Base-by-base conservation (phyloP, 2,113 vertebrate genomes). In the Brevimyrus niger region DNA sequence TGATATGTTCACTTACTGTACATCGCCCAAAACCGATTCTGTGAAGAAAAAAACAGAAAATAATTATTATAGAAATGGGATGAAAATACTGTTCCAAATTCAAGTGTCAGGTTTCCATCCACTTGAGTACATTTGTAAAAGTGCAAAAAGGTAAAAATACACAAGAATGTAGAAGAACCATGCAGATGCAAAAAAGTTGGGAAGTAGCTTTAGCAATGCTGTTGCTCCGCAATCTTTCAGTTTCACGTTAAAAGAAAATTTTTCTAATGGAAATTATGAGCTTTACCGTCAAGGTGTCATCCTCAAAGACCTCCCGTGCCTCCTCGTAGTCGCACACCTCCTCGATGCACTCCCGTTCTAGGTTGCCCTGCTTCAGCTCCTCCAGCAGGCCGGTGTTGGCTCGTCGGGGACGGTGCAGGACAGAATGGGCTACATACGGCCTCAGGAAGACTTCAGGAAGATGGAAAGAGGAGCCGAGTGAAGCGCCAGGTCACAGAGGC, bases 291-390 rank as follows among this genome's bases (percentile, higher is more conserved):
- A 0, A 1, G 2, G 0, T 10, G 0, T 94, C 91, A 35, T 94
- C 88, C 92, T 98, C 97, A 17, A 98, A 98, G 10, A 96, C 95
- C 87, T 99, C 98, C 0, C 96, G 95, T 0, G 97, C 98, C 92
- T 99, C 98, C 90, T 98, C 98, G 1, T 95, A 96, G 0, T 94
- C 91, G 51, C 98, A 99, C 1, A 91, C 91, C 91, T 99, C 98
- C 90, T 99, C 98, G 0, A 90, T 0, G 82, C 98, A 99, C 88
- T 99, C 98, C n/a, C 98, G 93, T 94, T 99, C 97, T 89, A 99
- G 94, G 91, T 97, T 95, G 3, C 97, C 98, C 89, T 94, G 0
- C 88, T 95, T 96, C 0, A 95, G 0, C 93, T 99, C 98, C 90
- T 98, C 98, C 0, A 95, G 65, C 17, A 95, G 80, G 0, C 96